phyloP scores from a whole-genome alignment of 2,113 vertebrate species.

The Tylochromis polylepis region DNA sequence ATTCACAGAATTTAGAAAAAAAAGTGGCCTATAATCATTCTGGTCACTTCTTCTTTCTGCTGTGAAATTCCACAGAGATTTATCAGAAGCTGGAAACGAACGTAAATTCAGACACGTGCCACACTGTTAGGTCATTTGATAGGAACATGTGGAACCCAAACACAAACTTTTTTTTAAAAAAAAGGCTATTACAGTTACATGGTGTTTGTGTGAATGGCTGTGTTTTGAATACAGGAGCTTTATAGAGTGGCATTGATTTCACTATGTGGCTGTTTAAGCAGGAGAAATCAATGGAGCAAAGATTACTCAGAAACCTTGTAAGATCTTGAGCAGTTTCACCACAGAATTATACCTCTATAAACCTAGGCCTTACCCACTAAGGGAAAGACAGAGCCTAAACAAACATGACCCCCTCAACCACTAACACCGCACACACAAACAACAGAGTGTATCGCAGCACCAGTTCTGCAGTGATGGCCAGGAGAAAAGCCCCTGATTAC shows the following conservation, averaged over 20 bases:
- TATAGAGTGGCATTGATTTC: not conserved
- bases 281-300: not conserved
- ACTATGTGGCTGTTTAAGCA: conserved; percentile 5
- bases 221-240: not conserved
- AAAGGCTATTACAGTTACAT: conserved; percentile 3
- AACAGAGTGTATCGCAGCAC: conserved; percentile 2
- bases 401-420: conserved; percentile 47
- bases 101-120: conserved; percentile 34
- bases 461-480: conserved; percentile 8
- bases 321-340: conserved; percentile 23
- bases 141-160: not conserved
- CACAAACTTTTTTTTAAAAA: too few relatives aligned
- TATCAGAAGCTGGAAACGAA: conserved; percentile 16
- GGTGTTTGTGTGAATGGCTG: not conserved
- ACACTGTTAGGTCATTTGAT: conserved; percentile 6
- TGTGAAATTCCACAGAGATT: conserved; percentile 30
- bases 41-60: conserved; percentile 23
- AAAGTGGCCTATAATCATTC: conserved; percentile 51
- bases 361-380: not conserved
- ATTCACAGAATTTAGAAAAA: conserved; percentile 18
- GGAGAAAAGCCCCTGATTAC: conserved; percentile 62
- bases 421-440: not conserved
- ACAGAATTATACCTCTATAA: conserved; percentile 42
- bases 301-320: not conserved
- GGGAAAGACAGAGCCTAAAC: conserved; percentile 46